Conservation (phyloP, 2,888 invertebrate species). For the Clostera curtula region DNA sequence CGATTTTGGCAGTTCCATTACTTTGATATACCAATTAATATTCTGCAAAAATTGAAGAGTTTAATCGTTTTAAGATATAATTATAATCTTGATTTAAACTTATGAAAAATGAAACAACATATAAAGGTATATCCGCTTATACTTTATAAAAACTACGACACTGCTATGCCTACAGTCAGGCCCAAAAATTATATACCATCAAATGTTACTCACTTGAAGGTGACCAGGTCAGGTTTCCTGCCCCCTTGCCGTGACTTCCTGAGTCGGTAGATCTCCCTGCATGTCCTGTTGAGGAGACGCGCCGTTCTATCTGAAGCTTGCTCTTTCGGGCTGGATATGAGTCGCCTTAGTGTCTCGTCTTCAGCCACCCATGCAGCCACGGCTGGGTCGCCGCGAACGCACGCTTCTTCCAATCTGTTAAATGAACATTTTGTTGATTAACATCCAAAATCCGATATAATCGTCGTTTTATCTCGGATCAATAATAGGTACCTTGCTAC, state of each 20-base stretch:
- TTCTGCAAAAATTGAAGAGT: no score
- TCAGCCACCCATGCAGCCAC: slow-evolving; percentile 90
- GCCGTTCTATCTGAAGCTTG: slow-evolving; percentile 83
- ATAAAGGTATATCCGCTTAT: no score
- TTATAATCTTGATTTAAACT: no score
- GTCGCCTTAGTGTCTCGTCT: slow-evolving; percentile 88
- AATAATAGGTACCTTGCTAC: no score
- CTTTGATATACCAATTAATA: no score
- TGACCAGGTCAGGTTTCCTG: slow-evolving; percentile 92
- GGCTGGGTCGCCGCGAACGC: slow-evolving; percentile 86
- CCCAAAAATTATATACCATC: neutral
- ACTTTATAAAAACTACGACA: no score
- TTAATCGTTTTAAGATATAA: no score
- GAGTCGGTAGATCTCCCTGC: slow-evolving; percentile 92
- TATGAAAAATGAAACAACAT: no score
- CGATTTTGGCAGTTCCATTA: no score
- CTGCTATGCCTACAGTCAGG: neutral
- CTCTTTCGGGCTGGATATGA: slow-evolving; percentile 65
- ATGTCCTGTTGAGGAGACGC: slow-evolving; percentile 89
- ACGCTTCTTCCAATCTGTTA: slow-evolving; percentile 85
- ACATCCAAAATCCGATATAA: no score
- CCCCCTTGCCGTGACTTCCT: slow-evolving; percentile 90
- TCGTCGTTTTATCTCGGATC: no score
- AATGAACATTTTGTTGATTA: no score
- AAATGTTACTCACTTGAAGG: slow-evolving; percentile 61